phyloP scores from a whole-genome alignment of 2,797 vertebrate species.

The Huso huso region DNA sequence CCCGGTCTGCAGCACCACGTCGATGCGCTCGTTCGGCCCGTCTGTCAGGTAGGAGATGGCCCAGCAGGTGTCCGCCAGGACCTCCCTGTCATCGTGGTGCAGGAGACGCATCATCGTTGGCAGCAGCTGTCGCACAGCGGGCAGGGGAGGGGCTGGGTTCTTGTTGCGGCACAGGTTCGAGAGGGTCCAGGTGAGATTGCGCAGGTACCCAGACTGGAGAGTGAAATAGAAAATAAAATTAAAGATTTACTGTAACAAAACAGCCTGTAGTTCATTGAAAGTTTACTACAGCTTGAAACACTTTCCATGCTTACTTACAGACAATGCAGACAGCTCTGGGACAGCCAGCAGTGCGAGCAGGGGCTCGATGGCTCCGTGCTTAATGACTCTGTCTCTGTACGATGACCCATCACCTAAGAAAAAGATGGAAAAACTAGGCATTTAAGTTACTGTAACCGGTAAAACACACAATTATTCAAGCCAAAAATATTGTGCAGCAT shows the following conservation, averaged over 20 bases:
- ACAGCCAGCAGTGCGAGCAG: slow-evolving; percentile 77
- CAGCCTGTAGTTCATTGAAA: too few relatives aligned
- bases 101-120: slow-evolving; percentile 76
- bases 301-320: slow-evolving; percentile 57
- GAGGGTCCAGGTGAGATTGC: slow-evolving; percentile 91
- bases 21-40: slow-evolving; percentile 90
- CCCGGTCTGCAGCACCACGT: slow-evolving; percentile 79
- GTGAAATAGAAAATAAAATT: too few relatives aligned
- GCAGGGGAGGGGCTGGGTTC: slow-evolving; percentile 82
- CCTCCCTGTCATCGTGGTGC: slow-evolving; percentile 77
- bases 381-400: slow-evolving; percentile 87
- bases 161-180: slow-evolving; percentile 97
- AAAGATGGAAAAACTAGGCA: not conserved
- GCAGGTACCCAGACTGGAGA: slow-evolving; percentile 75
- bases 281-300: too few relatives aligned
- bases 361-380: slow-evolving; percentile 78
- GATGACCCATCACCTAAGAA: slow-evolving; percentile 79
- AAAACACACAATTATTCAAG: too few relatives aligned
- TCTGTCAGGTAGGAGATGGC: slow-evolving; percentile 92
- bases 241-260: too few relatives aligned
- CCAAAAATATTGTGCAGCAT: too few relatives aligned
- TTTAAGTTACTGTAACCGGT: too few relatives aligned
- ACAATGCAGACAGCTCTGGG: slow-evolving; percentile 73
- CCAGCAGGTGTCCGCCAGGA: slow-evolving; percentile 90
- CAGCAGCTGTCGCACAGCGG: slow-evolving; percentile 75